Evolutionary conservation across 2,113 vertebrate genomes (phyloP).

Genomic region (Cyanistes caeruleus): DNA sequence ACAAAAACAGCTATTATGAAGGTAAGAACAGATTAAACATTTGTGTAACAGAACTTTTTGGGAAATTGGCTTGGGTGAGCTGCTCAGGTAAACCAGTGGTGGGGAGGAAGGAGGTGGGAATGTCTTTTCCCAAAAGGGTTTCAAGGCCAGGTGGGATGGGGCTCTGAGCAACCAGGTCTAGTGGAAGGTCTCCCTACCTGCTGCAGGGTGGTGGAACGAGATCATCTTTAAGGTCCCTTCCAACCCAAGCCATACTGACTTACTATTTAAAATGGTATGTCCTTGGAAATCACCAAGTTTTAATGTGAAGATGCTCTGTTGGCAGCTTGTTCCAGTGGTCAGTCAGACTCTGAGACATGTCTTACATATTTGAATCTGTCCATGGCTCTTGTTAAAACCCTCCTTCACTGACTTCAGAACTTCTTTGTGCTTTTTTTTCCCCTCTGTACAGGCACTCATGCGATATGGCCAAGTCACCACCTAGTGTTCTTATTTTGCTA

Average conservation of each 20-base stretch:
- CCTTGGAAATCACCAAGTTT: not conserved
- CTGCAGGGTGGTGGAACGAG: not conserved
- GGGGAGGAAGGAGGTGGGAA: not conserved
- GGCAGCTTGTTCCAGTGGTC: not conserved
- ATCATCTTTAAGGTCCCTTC: not conserved
- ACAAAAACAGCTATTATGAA: not conserved
- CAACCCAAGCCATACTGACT: not conserved
- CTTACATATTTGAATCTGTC: not conserved
- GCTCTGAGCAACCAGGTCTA: not conserved
- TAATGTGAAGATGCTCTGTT: not conserved
- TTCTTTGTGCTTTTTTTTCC: not conserved
- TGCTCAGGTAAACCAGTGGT: not conserved
- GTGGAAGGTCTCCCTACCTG: not conserved
- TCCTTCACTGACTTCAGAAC: not conserved
- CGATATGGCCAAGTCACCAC: not conserved
- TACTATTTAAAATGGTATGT: not conserved
- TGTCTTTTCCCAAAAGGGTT: not conserved
- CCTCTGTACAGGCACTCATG: not conserved
- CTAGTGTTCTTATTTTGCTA: not conserved
- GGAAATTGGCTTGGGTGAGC: not conserved
- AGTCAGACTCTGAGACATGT: not conserved
- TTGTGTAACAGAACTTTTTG: not conserved
- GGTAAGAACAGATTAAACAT: not conserved
- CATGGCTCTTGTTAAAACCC: not conserved
- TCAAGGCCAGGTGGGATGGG: not conserved